phyloP scores from a whole-genome alignment of 64 coral and sea anemone genomes.

The Anthopleura sola region DNA sequence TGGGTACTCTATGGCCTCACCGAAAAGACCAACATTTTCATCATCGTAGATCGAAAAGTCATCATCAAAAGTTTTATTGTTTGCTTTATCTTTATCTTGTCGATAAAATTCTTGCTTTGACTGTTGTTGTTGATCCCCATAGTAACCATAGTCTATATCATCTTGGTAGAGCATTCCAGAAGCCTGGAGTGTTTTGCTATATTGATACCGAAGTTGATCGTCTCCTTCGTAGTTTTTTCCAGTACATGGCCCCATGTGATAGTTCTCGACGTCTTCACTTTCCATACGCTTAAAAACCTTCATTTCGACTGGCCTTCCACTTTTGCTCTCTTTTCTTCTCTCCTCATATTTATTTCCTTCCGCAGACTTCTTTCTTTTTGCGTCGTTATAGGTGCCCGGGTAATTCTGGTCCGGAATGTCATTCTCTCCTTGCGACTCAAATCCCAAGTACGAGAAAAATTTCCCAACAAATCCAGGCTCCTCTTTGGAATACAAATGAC shows the following conservation, averaged over 20 bases:
- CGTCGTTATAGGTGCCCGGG: not conserved
- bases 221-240: not conserved
- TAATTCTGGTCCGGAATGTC: not conserved
- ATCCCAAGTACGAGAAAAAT: constrained; percentile 25
- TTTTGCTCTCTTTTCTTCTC: not conserved
- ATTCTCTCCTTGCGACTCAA: constrained; percentile 15
- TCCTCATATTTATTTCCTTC: not conserved
- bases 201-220: constrained; percentile 15
- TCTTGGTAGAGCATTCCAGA: not conserved
- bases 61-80: constrained; percentile 10
- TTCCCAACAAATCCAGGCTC: constrained; percentile 19
- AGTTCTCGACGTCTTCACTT: not conserved
- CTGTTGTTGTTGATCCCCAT: not conserved
- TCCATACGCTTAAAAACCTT: constrained; percentile 20
- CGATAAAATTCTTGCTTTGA: not conserved
- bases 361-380: not conserved
- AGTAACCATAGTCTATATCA: not conserved
- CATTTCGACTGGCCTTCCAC: not conserved
- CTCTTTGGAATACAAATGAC: not conserved
- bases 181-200: constrained; percentile 10
- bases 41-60: constrained; percentile 20
- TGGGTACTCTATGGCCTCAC: not conserved
- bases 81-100: not conserved
- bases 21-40: constrained; percentile 8
- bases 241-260: constrained; percentile 2